Percentiles rank a stretch among this genome's conserved stretches.
Conservation (phyloP, 1,140 invertebrate genomes). For the Bemisia tabaci region DNA sequence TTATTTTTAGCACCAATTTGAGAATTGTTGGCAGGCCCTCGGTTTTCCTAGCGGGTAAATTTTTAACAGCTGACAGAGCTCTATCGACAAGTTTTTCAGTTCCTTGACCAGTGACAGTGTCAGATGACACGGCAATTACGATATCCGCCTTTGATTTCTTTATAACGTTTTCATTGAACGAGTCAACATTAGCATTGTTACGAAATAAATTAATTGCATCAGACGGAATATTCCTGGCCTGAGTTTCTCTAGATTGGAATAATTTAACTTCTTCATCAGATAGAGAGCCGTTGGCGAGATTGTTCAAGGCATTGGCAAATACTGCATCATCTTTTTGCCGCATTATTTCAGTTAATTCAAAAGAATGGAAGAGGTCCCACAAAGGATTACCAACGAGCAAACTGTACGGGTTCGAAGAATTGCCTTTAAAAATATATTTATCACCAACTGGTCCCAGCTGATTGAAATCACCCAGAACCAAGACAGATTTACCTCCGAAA, state of each 20-base stretch:
- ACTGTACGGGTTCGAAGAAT: constrained; percentile 3
- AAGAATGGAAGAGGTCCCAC: constrained; percentile 12
- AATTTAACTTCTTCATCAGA: constrained; percentile 1
- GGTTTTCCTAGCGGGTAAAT: constrained; percentile 5
- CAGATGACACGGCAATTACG: not conserved
- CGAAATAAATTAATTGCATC: constrained; percentile 1
- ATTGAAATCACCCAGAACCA: constrained; percentile 16
- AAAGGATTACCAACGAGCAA: constrained; percentile 7
- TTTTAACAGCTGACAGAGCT: not conserved
- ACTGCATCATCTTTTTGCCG: constrained; percentile 14
- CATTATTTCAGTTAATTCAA: constrained; percentile 17
- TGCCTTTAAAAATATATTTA: constrained; percentile 9
- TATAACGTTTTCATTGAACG: constrained; percentile 1
- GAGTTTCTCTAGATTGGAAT: not conserved
- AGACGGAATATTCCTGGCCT: not conserved
- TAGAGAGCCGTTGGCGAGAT: constrained; percentile 12
- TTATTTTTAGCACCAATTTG: not conserved
- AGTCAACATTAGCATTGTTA: constrained; percentile 1
- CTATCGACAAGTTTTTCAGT: not conserved
- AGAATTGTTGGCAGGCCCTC: constrained; percentile 2
- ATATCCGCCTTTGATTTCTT: not conserved
- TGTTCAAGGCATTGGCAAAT: constrained; percentile 13
- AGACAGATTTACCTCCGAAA: constrained; percentile 13
- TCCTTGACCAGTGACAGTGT: not conserved
- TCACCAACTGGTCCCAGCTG: constrained; percentile 17